Conservation (phyloP, 2,113 vertebrate species). For the Proterorhinus semilunaris region DNA sequence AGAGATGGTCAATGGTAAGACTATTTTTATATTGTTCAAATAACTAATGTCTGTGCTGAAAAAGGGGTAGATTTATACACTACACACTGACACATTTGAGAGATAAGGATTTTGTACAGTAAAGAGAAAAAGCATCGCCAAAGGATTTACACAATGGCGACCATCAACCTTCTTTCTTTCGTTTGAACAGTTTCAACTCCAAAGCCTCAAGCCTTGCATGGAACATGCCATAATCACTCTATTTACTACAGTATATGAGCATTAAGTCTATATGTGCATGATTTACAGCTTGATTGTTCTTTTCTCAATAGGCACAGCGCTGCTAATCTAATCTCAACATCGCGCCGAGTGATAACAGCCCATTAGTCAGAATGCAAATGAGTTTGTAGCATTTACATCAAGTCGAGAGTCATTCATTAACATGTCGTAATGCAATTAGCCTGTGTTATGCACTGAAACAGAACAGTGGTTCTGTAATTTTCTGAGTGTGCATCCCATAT, state of each 20-base stretch:
- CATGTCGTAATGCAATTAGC: neutral
- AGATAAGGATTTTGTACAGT: conserved; percentile 26
- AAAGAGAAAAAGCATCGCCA: conserved; percentile 16
- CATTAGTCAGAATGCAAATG: neutral
- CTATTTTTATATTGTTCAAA: too few species aligned
- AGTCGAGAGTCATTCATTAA: neutral
- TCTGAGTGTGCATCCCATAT: neutral
- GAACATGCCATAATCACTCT: neutral
- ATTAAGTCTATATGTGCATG: conserved; percentile 7
- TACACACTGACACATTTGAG: conserved; percentile 22
- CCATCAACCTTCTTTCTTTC: neutral
- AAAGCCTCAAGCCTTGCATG: neutral
- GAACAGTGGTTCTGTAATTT: neutral
- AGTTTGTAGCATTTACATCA: neutral
- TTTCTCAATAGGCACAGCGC: neutral
- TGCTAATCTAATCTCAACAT: neutral
- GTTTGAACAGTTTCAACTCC: neutral
- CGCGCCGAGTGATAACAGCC: neutral
- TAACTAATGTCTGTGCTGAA: conserved; percentile 18
- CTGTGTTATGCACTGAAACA: neutral
- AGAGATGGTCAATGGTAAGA: neutral
- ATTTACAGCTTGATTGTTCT: neutral
- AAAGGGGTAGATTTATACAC: too few species aligned
- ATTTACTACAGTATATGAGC: neutral
- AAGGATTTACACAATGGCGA: conserved; percentile 18